These are phyloP conservation scores for Yponomeuta cagnagella DNA, from an alignment of 2,888 invertebrate species.

Conservation along the genomic window DNA sequence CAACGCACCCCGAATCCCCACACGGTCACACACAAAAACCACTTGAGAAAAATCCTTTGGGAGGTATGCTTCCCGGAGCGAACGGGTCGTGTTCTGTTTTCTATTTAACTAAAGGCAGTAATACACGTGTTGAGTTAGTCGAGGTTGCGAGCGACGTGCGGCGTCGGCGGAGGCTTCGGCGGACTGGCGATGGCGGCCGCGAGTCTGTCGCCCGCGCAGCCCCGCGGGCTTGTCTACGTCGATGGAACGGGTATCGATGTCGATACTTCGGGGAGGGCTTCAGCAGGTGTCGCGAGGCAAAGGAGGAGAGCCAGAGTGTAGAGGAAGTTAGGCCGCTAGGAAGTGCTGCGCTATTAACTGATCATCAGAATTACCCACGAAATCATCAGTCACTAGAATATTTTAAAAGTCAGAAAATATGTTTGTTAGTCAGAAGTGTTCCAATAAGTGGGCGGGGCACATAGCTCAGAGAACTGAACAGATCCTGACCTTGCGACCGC, in stretches of 20 bases:
- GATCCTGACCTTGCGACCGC: too few species aligned
- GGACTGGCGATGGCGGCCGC: constrained; percentile 64
- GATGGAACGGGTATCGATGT: constrained; percentile 38
- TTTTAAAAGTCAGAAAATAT: too few species aligned
- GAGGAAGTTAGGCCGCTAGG: too few species aligned
- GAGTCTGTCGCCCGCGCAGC: constrained; percentile 70
- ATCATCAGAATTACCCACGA: too few species aligned
- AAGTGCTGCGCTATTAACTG: too few species aligned
- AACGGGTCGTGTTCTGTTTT: not conserved
- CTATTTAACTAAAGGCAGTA: not conserved
- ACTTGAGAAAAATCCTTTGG: not conserved
- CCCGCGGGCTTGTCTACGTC: constrained; percentile 38
- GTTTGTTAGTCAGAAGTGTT: too few species aligned
- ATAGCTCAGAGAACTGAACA: too few species aligned
- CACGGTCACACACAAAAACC: constrained; percentile 10
- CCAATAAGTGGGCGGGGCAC: too few species aligned
- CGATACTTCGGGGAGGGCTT: not conserved
- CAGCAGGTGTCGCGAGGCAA: not conserved
- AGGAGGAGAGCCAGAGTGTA: not conserved
- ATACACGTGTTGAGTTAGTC: constrained; percentile 3
- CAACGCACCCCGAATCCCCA: constrained; percentile 1
- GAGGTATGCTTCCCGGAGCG: not conserved
- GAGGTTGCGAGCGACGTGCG: constrained; percentile 7
- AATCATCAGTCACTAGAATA: too few species aligned
- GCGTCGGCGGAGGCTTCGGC: constrained; percentile 45